Conservation (phyloP, 2,797 vertebrate species). For the Aulostomus chinensis region DNA sequence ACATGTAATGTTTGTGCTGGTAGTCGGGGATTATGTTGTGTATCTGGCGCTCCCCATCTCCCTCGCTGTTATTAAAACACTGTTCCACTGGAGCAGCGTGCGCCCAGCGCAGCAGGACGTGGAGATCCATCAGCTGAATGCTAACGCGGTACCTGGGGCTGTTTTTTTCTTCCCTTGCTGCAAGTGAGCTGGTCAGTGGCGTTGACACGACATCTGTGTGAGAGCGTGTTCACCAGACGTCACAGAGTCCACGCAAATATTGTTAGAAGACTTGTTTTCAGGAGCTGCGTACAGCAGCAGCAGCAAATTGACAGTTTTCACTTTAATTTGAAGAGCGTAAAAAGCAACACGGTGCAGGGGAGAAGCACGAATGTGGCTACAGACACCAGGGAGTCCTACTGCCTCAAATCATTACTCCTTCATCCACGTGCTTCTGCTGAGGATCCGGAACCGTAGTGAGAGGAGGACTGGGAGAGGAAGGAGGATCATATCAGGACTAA, state of each 20-base stretch:
- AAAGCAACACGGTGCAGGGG: too few relatives aligned
- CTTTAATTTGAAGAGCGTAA: too few relatives aligned
- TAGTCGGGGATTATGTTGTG: conserved; percentile 10
- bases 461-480: not conserved
- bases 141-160: conserved; percentile 7
- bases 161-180: not conserved
- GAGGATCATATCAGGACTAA: too few relatives aligned
- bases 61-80: conserved; percentile 35
- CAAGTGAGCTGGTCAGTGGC: conserved; percentile 49
- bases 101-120: conserved; percentile 20
- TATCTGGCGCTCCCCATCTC: conserved; percentile 14
- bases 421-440: conserved; percentile 9
- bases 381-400: conserved; percentile 6
- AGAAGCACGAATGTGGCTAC: conserved; percentile 26
- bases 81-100: conserved; percentile 36
- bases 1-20: conserved; percentile 1
- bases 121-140: conserved; percentile 47
- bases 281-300: conserved; percentile 16
- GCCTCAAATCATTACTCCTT: conserved; percentile 16
- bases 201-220: conserved; percentile 49
- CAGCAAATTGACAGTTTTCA: conserved; percentile 45
- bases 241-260: conserved; percentile 41
- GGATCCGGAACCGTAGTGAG: not conserved
- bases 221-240: conserved; percentile 1
- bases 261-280: too few relatives aligned